Base-by-base conservation (phyloP, 2,888 invertebrate species). In the Callosobruchus maculatus region DNA sequence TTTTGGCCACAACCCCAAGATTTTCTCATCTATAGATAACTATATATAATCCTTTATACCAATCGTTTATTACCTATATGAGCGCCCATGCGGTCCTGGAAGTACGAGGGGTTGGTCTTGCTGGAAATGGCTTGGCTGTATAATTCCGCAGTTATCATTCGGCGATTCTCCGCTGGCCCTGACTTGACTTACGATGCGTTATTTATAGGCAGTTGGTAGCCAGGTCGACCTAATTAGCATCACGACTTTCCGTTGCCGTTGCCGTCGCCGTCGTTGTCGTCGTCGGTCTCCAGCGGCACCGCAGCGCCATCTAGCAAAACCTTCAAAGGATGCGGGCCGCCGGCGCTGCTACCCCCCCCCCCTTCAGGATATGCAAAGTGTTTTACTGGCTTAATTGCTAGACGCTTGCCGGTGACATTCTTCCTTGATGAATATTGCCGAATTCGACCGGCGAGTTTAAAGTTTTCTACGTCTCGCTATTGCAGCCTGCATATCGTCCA, bases 81-180 rank as follows among this genome's bases (percentile, higher is more conserved):
- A 49, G 49, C 49, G 49, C 49, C 49, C 49, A 49, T 49, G 49
- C 13, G 49, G 13, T 13, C 18, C 49, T 7, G 49, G 13, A 49
- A 49, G 49, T 49, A 18, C 49, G 49, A 26, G 82, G 82, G 80
- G 82, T 82, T 83, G 84, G 85, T 85, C 84, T 82, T 85, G 82
- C 82, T 79, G 68, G 74, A 77, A 74, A 78, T 78, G 80, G 82
- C 80, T 7, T 49, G 49, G 78, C 75, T 77, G 82, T 79, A 81
- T 81, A 87, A 87, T 86, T 86, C 82, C 80, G 81, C 85, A 85
- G 85, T 87, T 87, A 87, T 85, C 83, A 83, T 83, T 49, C 49
- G 49, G 49, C 83, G 78, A 78, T 80, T 77, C 75, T 80, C 79
- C 72, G 74, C 81, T 81, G 81, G 80, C 79, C 78, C 75, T 79